Percentiles rank a stretch among this genome's conserved stretches.
Conservation (phyloP, 2,888 invertebrate species). For the Palloptera scutellata region DNA sequence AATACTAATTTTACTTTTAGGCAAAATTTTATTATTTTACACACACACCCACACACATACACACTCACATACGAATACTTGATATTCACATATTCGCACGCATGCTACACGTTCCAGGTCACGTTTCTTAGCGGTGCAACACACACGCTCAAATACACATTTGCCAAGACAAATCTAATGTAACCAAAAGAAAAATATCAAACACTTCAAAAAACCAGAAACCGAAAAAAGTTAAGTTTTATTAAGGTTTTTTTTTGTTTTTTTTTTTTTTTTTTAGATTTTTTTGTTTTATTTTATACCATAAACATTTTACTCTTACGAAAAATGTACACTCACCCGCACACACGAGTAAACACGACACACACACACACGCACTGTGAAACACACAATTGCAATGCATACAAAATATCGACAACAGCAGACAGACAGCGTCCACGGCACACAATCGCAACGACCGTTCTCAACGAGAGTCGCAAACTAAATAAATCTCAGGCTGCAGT, state of each 20-base stretch:
- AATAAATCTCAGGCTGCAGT: constrained; percentile 56
- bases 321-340: neutral
- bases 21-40: neutral
- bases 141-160: too few relatives aligned
- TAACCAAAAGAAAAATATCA: too few relatives aligned
- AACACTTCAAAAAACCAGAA: too few relatives aligned
- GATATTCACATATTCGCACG: neutral
- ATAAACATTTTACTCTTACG: too few relatives aligned
- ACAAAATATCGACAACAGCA: constrained; percentile 4
- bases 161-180: too few relatives aligned
- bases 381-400: neutral
- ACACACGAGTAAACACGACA: constrained; percentile 8
- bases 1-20: too few relatives aligned
- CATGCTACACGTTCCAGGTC: too few relatives aligned
- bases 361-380: neutral
- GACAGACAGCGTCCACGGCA: constrained; percentile 28
- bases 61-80: neutral
- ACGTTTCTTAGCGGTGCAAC: too few relatives aligned
- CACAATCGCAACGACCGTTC: constrained; percentile 53
- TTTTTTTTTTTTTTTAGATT: neutral
- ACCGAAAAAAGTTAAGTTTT: too few relatives aligned
- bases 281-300: neutral
- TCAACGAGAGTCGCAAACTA: constrained; percentile 60
- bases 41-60: neutral
- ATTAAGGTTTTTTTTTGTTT: too few relatives aligned